Conservation (phyloP, 2,797 vertebrate genomes). For the Oreortyx pictus region DNA sequence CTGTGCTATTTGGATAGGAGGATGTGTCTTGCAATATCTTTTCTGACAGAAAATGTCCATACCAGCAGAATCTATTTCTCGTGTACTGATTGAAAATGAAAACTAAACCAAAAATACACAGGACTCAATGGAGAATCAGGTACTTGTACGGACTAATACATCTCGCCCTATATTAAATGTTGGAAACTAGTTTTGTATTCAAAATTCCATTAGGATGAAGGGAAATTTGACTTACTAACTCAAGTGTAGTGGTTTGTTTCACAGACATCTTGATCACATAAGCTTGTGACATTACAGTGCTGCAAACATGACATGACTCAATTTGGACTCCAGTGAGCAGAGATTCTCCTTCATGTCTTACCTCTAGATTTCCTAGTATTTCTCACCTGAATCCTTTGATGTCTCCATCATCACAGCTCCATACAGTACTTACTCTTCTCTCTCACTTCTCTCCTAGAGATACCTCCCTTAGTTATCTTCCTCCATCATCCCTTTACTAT, state of each 20-base stretch:
- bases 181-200: neutral
- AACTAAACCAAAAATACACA: neutral
- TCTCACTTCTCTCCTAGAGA: neutral
- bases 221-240: neutral
- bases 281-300: neutral
- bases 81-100: neutral
- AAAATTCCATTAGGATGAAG: neutral
- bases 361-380: neutral
- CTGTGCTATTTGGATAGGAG: neutral
- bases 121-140: neutral
- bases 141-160: neutral
- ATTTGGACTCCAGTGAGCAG: neutral
- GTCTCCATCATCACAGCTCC: neutral
- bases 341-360: neutral
- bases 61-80: neutral
- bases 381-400: neutral
- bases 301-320: neutral
- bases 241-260: neutral
- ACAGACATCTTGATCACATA: neutral
- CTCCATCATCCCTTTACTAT: neutral
- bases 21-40: neutral
- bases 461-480: neutral
- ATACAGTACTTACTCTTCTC: neutral
- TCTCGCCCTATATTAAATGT: neutral
- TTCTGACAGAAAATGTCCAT: constrained; percentile 10